A percentile compares a stretch with the other conserved stretches of the same genome.
Evolutionary conservation across 2,113 vertebrate genomes (phyloP).

Genomic region (Psittacula cyanocephala): DNA sequence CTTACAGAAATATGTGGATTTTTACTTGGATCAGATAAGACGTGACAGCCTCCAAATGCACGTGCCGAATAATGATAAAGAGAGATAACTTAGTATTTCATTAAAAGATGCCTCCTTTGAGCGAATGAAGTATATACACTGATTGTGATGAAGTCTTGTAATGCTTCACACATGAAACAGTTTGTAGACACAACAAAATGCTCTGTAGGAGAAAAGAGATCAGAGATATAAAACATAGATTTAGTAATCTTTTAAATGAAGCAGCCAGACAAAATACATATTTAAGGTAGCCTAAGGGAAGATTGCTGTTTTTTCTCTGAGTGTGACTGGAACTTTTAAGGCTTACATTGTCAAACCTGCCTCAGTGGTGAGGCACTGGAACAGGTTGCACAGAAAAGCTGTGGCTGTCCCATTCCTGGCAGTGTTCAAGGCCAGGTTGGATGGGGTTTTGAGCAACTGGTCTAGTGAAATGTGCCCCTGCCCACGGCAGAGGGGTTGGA

Average conservation of each 20-base stretch:
- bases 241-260: not conserved
- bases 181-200: not conserved
- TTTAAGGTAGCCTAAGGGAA: not conserved
- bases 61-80: not conserved
- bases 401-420: not conserved
- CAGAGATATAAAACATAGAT: not conserved
- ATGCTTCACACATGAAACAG: not conserved
- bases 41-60: not conserved
- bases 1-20: not conserved
- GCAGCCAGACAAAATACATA: not conserved
- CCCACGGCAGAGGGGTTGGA: not conserved
- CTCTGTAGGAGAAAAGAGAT: not conserved
- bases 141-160: not conserved
- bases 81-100: not conserved
- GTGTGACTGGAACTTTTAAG: not conserved
- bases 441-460: not conserved
- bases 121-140: not conserved
- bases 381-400: not conserved
- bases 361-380: not conserved
- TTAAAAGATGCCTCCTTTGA: not conserved
- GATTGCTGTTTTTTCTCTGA: not conserved
- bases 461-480: not conserved
- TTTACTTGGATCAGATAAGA: not conserved
- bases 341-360: not conserved
- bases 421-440: not conserved